phyloP scores from a whole-genome alignment of 2,797 vertebrate genomes.

The Scleropages formosus region DNA sequence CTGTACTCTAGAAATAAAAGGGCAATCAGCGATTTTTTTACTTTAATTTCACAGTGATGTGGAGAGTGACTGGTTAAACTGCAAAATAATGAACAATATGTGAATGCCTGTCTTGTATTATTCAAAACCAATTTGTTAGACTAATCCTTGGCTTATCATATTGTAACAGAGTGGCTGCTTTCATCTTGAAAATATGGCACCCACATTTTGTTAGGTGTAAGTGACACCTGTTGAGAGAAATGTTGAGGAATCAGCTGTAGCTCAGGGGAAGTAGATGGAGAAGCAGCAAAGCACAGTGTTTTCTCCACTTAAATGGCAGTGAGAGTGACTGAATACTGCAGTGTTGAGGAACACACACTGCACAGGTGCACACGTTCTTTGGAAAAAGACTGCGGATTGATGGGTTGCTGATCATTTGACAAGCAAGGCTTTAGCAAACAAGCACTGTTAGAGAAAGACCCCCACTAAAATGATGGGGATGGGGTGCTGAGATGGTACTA shows the following conservation, averaged over 20 bases:
- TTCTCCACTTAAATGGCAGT: not conserved
- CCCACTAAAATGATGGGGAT: not conserved
- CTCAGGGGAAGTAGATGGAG: not conserved
- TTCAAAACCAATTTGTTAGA: not conserved
- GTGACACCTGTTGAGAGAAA: slow-evolving; percentile 13
- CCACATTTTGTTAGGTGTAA: not conserved
- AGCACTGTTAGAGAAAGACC: not conserved
- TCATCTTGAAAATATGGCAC: too few species aligned
- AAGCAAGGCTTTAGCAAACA: not conserved
- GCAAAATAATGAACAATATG: slow-evolving; percentile 3
- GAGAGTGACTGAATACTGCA: not conserved
- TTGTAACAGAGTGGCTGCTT: too few species aligned
- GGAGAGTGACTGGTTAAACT: slow-evolving; percentile 7
- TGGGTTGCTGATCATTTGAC: not conserved
- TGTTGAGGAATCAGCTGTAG: not conserved
- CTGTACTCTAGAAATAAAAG: not conserved
- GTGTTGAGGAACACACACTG: too few species aligned
- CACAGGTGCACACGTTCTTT: not conserved
- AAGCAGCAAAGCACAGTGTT: not conserved
- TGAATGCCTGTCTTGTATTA: not conserved
- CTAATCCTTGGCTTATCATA: too few species aligned
- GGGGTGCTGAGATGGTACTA: slow-evolving; percentile 12
- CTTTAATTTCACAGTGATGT: not conserved
- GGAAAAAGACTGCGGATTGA: not conserved
- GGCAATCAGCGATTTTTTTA: not conserved